Conservation (phyloP, 1,140 invertebrate species). For the Lepidurus packardi region DNA sequence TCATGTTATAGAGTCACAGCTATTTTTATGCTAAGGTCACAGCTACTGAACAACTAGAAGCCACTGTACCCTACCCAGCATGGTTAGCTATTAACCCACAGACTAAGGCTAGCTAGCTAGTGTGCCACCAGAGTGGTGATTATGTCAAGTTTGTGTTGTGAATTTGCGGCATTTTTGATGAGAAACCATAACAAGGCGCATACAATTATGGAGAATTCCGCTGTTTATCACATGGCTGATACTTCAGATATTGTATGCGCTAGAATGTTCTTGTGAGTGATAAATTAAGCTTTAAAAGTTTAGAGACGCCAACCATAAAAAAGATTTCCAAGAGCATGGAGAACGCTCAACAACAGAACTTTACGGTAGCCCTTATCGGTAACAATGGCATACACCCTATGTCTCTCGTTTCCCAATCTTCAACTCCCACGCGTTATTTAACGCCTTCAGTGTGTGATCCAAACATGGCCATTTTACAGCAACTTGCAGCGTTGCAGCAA, state of each 20-base stretch:
- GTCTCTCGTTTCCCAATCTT: neutral
- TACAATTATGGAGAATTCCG: neutral
- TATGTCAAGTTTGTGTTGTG: neutral
- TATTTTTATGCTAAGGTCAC: too few relatives aligned
- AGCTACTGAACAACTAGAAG: too few relatives aligned
- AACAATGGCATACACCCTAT: neutral
- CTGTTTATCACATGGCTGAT: neutral
- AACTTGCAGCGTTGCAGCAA: neutral
- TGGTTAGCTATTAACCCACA: neutral
- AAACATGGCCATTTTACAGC: neutral
- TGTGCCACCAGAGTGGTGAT: neutral
- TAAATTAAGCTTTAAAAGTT: neutral
- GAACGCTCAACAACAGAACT: neutral
- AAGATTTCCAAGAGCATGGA: neutral
- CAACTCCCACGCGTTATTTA: neutral
- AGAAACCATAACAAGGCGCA: neutral
- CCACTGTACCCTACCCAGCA: too few relatives aligned
- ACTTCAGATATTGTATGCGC: neutral
- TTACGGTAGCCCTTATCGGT: neutral
- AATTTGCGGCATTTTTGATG: neutral
- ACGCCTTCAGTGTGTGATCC: neutral
- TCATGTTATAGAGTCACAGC: too few relatives aligned
- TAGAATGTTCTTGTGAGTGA: neutral
- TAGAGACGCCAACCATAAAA: neutral
- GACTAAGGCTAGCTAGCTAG: neutral